These are phyloP conservation scores for Ephydatia muelleri DNA, from an alignment of 37 sponge, comb jelly and placozoan genomes.

Conservation along the genomic window DNA sequence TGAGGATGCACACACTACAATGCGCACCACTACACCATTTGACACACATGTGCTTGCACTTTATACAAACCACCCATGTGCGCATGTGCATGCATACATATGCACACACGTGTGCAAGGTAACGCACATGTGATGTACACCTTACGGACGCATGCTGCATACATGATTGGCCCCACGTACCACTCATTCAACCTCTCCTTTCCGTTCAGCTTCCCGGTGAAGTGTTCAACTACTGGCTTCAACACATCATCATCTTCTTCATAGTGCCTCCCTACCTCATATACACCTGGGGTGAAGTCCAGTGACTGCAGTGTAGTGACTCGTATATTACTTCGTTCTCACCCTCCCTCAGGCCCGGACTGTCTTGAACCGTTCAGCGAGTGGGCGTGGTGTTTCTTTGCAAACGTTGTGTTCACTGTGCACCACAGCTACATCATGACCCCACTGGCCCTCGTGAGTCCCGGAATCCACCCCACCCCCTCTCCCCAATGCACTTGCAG, in stretches of 20 bases:
- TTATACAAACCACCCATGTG: too few species aligned
- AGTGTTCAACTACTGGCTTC: constrained; percentile 37
- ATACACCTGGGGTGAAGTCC: constrained; percentile 45
- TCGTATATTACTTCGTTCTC: not conserved
- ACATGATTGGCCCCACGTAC: too few species aligned
- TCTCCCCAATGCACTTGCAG: not conserved
- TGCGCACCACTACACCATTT: too few species aligned
- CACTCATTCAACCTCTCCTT: not conserved
- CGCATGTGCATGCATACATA: constrained; percentile 59
- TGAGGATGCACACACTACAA: too few species aligned
- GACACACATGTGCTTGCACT: too few species aligned
- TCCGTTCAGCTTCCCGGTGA: constrained; percentile 11
- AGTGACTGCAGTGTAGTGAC: not conserved
- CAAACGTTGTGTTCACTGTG: constrained; percentile 76
- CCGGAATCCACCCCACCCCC: too few species aligned
- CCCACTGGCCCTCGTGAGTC: constrained; percentile 70
- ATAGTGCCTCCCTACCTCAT: constrained; percentile 60
- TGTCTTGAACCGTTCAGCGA: constrained; percentile 76
- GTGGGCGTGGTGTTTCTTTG: constrained; percentile 79
- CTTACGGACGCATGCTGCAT: too few species aligned
- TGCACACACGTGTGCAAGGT: constrained; percentile 45
- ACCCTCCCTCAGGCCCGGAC: constrained; percentile 39
- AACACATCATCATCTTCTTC: constrained; percentile 64
- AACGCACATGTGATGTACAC: too few species aligned
- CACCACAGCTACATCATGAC: constrained; percentile 86